These are phyloP conservation scores for Eidolon dupreanum DNA, from an alignment of 2,797 vertebrate species.

Conservation along the genomic window DNA sequence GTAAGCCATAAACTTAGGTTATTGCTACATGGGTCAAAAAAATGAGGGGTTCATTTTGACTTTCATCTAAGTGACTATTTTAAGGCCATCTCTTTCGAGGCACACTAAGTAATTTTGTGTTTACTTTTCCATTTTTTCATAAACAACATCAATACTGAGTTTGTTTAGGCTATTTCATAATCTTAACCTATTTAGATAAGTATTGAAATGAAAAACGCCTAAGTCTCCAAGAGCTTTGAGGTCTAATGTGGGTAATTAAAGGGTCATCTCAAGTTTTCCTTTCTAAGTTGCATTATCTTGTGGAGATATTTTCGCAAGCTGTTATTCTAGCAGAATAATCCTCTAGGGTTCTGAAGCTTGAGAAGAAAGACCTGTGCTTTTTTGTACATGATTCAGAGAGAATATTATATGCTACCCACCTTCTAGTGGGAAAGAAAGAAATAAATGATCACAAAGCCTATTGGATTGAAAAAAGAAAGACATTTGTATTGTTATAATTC, in stretches of 20 bases:
- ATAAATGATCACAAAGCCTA: neutral
- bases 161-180: neutral
- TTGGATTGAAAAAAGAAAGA: neutral
- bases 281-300: constrained; percentile 13
- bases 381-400: constrained; percentile 51
- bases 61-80: constrained; percentile 4
- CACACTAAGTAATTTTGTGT: neutral
- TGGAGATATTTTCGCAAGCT: constrained; percentile 44
- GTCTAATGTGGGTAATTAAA: constrained; percentile 49
- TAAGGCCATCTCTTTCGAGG: neutral
- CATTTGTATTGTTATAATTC: neutral
- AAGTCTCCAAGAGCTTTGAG: constrained; percentile 10
- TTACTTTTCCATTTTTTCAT: constrained; percentile 29
- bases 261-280: neutral
- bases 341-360: neutral
- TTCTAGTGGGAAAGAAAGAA: neutral
- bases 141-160: neutral
- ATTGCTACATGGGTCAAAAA: neutral
- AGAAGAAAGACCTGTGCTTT: neutral
- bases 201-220: neutral
- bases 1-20: constrained; percentile 26
- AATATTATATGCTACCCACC: constrained; percentile 34
- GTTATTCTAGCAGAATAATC: constrained; percentile 48
- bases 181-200: constrained; percentile 8
- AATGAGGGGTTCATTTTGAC: neutral